Evolutionary conservation across 37 sponge, comb jelly and placozoan genomes (phyloP).

Genomic region (Ephydatia muelleri): DNA sequence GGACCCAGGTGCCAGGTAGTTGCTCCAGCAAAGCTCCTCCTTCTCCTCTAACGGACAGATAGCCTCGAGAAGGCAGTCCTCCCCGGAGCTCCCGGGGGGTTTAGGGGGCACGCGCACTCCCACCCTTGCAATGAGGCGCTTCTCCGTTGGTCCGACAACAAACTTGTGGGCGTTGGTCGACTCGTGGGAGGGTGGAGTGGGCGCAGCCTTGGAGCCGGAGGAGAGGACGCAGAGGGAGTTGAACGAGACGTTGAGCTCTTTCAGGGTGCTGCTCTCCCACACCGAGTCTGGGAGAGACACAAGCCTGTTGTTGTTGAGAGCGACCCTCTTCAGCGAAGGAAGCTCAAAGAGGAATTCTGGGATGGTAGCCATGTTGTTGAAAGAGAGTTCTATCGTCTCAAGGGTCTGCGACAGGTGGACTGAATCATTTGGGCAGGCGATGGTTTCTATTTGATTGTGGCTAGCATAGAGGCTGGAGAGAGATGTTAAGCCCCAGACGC

Average conservation of each 20-base stretch:
- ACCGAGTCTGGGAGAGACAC: constrained; percentile 34
- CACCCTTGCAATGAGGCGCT: no score
- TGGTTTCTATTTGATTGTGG: constrained; percentile 27
- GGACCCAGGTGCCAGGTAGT: background rate
- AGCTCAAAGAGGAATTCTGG: constrained; percentile 56
- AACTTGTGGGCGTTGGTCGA: no score
- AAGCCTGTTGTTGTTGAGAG: constrained; percentile 35
- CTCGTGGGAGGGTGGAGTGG: no score
- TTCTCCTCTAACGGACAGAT: background rate
- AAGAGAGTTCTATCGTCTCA: constrained; percentile 29
- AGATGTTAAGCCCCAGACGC: constrained; percentile 50
- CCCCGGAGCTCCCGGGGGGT: no score
- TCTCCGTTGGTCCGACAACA: no score
- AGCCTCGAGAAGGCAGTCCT: background rate
- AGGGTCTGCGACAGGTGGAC: constrained; percentile 15
- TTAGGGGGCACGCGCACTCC: no score
- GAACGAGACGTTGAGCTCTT: constrained; percentile 47
- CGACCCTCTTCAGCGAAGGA: constrained; percentile 8
- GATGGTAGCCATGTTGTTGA: constrained; percentile 22
- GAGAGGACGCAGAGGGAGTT: constrained; percentile 40
- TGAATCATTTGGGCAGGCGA: background rate
- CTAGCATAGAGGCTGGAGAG: constrained; percentile 8
- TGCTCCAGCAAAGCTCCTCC: constrained; percentile 3
- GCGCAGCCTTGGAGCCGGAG: background rate
- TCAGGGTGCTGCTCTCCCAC: constrained; percentile 45